Percentiles rank a stretch among this genome's conserved stretches.
Evolutionary conservation across 2,113 vertebrate species (phyloP).

Genomic region (Echinops telfairi): DNA sequence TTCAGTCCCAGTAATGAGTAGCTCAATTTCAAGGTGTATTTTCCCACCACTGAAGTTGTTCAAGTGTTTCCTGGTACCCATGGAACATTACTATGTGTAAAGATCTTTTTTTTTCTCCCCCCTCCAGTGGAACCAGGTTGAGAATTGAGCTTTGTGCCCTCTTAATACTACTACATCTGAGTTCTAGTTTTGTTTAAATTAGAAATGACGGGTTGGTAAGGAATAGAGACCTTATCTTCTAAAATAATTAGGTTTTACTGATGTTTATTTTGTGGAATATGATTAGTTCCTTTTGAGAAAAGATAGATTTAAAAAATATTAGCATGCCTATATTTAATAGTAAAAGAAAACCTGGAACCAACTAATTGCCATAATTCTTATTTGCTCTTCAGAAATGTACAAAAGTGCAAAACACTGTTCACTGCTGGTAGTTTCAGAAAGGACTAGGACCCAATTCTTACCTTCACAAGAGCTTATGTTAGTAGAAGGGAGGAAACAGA

Average conservation of each 20-base stretch:
- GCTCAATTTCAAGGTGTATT: background rate
- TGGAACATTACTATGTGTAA: background rate
- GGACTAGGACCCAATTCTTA: background rate
- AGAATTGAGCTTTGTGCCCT: background rate
- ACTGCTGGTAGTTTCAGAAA: background rate
- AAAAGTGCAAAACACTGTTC: background rate
- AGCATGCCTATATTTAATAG: background rate
- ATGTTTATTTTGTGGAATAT: background rate
- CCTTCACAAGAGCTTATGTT: background rate
- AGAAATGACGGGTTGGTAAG: background rate
- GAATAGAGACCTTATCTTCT: conserved; percentile 4
- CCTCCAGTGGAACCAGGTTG: background rate
- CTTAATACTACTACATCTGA: conserved; percentile 4
- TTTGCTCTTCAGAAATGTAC: too few species aligned
- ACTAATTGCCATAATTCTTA: too few species aligned
- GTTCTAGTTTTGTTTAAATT: conserved; percentile 53
- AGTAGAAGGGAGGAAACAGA: background rate
- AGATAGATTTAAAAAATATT: too few species aligned
- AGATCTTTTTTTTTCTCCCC: background rate
- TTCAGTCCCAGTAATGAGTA: background rate
- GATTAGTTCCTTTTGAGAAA: conserved; percentile 50
- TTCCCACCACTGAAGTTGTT: background rate
- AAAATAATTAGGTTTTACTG: background rate
- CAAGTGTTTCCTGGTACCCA: background rate
- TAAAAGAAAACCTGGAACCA: background rate